Conservation (phyloP, 2,113 vertebrate genomes). For the Phylloscopus whistleri region DNA sequence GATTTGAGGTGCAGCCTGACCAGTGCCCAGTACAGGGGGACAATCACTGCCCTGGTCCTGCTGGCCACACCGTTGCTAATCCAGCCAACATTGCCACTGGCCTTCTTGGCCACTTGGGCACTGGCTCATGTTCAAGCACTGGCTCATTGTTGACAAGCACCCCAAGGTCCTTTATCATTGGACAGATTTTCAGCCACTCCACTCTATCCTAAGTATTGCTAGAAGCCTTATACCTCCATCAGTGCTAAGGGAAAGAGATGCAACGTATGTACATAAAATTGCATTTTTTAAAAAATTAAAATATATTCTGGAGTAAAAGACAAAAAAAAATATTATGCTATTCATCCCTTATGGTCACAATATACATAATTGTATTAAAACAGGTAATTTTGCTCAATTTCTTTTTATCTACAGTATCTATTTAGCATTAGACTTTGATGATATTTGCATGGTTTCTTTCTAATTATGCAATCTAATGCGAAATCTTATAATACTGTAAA, state of each 20-base stretch:
- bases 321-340: not conserved
- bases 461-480: not conserved
- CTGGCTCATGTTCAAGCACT: fast-evolving
- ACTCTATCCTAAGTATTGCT: not conserved
- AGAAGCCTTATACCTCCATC: not conserved
- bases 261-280: not conserved
- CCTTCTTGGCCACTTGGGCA: not conserved
- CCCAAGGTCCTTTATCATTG: not conserved
- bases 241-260: not conserved
- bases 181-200: not conserved
- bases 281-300: not conserved
- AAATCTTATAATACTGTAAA: not conserved
- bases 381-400: not conserved
- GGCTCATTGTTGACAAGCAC: not conserved
- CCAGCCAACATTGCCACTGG: not conserved
- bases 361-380: not conserved
- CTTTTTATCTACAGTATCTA: not conserved
- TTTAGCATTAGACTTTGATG: not conserved
- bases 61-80: not conserved
- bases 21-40: fast-evolving
- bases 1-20: not conserved
- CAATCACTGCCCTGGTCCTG: not conserved
- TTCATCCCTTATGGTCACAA: not conserved
- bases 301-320: not conserved
- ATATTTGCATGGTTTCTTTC: not conserved